phyloP scores from a whole-genome alignment of 2,888 invertebrate species.

The Vesta saturnalis region DNA sequence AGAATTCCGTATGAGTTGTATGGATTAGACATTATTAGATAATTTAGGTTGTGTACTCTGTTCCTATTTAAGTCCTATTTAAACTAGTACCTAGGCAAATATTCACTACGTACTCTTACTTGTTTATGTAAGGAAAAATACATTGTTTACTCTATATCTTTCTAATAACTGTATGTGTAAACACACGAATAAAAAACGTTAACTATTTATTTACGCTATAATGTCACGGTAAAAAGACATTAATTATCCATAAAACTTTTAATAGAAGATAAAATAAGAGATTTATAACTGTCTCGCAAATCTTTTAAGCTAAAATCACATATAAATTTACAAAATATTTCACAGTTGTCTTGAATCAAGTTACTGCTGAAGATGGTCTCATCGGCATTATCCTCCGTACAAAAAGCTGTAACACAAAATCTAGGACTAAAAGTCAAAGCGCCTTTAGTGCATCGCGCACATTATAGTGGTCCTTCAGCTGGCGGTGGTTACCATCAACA shows the following conservation, averaged over 20 bases:
- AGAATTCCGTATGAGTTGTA: too few relatives aligned
- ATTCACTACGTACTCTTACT: too few relatives aligned
- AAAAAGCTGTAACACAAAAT: constrained; percentile 21
- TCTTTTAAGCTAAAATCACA: not conserved
- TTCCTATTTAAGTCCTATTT: too few relatives aligned
- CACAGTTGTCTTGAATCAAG: not conserved
- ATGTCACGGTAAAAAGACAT: constrained; percentile 18
- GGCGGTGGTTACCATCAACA: constrained; percentile 43
- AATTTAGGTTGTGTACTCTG: too few relatives aligned
- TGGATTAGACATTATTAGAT: too few relatives aligned
- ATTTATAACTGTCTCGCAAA: constrained; percentile 24
- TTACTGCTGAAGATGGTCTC: constrained; percentile 30
- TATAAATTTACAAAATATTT: not conserved
- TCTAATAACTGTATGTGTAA: constrained; percentile 6
- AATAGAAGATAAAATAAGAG: constrained; percentile 11
- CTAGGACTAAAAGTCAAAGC: constrained; percentile 28
- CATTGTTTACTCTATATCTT: too few relatives aligned
- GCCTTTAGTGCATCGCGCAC: constrained; percentile 45
- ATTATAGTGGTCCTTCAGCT: constrained; percentile 45
- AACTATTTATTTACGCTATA: constrained; percentile 27
- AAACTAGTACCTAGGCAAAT: too few relatives aligned
- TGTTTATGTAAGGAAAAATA: too few relatives aligned
- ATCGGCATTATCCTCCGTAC: constrained; percentile 16
- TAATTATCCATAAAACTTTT: constrained; percentile 18
- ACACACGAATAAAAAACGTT: not conserved